Evolutionary conservation across 2,797 vertebrate species (phyloP), one percentile per base, ranked within the genome.

Genomic region (Triplophysa bombifrons): DNA sequence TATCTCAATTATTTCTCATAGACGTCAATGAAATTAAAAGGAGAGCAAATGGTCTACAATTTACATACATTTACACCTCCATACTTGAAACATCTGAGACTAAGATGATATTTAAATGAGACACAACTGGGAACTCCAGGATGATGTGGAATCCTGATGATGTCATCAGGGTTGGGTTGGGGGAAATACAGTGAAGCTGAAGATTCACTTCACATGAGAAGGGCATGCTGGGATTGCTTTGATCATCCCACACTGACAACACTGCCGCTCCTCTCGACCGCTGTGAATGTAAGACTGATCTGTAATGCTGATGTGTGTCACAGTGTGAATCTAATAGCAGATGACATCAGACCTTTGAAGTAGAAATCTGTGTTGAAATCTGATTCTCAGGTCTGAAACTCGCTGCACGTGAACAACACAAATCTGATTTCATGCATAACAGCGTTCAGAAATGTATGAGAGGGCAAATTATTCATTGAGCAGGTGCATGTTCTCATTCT

Each of bases 231-330:
- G 58, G 58, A 61, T 22, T 10, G 58, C 30, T 64, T 64, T 64
- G 61, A 64, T 58, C 55, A 22, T 58, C 20, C 22, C 55, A 58
- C 55, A 64, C 61, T 64, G 61, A 64, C 61, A 64, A 30, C 22
- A 25, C 25, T 14, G 8, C 17, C 16, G 51, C 17, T 53, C 17
- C 6, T 46, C 44, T 48, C 46, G 3, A 14, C 50, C 50, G 14
- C 20, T 61, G 58, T 61, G 58, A 8, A 9, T 20, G 19, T 25
- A 19, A 20, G 56, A 58, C 56, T 22, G 56, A 11, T n/a, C 20
- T 58, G 20, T 20, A n/a, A 25, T 22, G 56, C 9, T 16, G 20
- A 19, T 51, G 4, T 51, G 50, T 8, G 50, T 58, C 55, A 58
- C 55, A 22, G 25, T 64, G 5, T 27, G 61, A 17, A 5, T 64